Evolutionary conservation across 2,888 invertebrate genomes (phyloP).

Genomic region (Dasysyrphus tricinctus): DNA sequence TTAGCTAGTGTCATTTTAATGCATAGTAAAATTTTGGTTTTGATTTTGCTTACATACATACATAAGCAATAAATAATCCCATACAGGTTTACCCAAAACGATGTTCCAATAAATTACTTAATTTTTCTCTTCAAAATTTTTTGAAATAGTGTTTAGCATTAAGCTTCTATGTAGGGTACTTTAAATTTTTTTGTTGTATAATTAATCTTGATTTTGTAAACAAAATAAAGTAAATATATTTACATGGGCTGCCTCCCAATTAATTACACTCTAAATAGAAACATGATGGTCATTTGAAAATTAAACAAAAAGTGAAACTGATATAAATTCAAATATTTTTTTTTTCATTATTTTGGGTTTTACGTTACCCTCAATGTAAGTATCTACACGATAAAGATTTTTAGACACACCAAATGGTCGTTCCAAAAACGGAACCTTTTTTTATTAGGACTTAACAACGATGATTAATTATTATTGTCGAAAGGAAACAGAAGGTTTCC

Average conservation of each 20-base stretch:
- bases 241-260: neutral
- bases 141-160: neutral
- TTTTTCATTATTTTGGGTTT: neutral
- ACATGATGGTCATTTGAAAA: constrained; percentile 2
- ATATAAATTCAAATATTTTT: neutral
- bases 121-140: neutral
- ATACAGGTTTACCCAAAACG: too few species aligned
- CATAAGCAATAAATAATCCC: too few species aligned
- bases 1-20: too few species aligned
- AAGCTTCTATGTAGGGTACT: neutral
- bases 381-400: neutral
- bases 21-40: too few species aligned
- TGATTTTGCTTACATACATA: too few species aligned
- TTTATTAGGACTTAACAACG: too few species aligned
- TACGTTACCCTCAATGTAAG: neutral
- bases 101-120: neutral
- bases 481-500: too few species aligned
- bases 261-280: neutral
- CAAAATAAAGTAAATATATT: neutral
- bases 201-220: constrained; percentile 1
- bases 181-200: neutral
- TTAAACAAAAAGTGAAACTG: neutral
- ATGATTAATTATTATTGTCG: too few species aligned
- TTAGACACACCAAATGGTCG: neutral
- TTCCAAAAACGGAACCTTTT: neutral